Evolutionary conservation across 2,888 invertebrate species (phyloP).

Genomic region (Eulithis prunata): DNA sequence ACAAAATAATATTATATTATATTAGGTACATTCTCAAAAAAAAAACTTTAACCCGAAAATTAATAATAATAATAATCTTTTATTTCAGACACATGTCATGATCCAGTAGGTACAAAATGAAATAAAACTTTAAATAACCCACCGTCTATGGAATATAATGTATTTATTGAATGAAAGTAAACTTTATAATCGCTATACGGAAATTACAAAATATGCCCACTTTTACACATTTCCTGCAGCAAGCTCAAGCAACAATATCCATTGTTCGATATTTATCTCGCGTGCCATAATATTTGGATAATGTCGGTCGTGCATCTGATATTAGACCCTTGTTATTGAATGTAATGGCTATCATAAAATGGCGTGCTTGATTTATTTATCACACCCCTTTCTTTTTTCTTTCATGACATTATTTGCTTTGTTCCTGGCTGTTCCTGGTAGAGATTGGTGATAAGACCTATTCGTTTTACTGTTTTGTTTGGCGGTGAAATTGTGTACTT

Average conservation of each 20-base stretch:
- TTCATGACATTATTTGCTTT: neutral
- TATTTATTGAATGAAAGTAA: too few relatives aligned
- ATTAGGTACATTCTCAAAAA: too few relatives aligned
- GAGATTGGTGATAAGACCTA: neutral
- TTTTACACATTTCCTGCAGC: constrained; percentile 2
- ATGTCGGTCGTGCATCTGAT: constrained; percentile 14
- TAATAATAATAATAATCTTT: too few relatives aligned
- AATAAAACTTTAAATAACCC: too few relatives aligned
- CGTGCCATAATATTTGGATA: constrained; percentile 8
- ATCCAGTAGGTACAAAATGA: too few relatives aligned
- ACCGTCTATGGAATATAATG: too few relatives aligned
- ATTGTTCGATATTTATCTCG: constrained; percentile 12
- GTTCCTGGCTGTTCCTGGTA: neutral
- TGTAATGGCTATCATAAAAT: constrained; percentile 10
- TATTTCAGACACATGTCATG: too few relatives aligned
- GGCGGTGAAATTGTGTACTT: too few relatives aligned
- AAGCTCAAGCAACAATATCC: constrained; percentile 5
- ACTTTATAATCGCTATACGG: too few relatives aligned
- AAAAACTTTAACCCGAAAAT: too few relatives aligned
- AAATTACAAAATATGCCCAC: neutral
- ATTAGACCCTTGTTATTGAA: constrained; percentile 21
- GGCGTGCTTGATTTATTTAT: constrained; percentile 13
- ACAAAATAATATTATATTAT: too few relatives aligned
- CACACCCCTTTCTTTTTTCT: neutral
- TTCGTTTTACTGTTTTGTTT: too few relatives aligned